Conservation (phyloP, 2,888 invertebrate genomes). For the Ichneumoninae sp. region DNA sequence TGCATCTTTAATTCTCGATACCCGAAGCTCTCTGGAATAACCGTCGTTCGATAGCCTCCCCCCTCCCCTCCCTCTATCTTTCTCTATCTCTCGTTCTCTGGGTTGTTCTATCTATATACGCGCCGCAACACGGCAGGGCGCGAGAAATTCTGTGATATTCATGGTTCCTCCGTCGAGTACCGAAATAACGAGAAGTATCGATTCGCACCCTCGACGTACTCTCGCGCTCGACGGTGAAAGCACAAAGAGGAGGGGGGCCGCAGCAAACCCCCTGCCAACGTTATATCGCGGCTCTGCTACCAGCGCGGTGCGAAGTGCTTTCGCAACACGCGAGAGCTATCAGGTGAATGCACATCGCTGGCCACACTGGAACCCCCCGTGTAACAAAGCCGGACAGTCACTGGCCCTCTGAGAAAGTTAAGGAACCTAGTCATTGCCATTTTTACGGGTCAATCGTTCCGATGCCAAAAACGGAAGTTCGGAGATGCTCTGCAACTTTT, state of each 20-base stretch:
- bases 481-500: background rate
- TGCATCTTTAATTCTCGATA: slow-evolving; percentile 67
- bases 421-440: background rate
- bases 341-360: slow-evolving; percentile 63
- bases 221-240: slow-evolving; percentile 54
- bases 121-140: slow-evolving; percentile 42
- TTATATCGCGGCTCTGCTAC: slow-evolving; percentile 45
- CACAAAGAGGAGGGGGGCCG: slow-evolving; percentile 73
- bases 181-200: slow-evolving; percentile 67
- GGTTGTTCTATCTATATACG: slow-evolving; percentile 5
- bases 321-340: slow-evolving; percentile 63
- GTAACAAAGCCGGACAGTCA: slow-evolving; percentile 30
- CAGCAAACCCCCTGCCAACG: slow-evolving; percentile 69
- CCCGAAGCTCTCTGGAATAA: slow-evolving; percentile 56
- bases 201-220: slow-evolving; percentile 50
- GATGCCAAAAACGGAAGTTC: background rate
- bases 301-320: slow-evolving; percentile 59
- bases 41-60: slow-evolving; percentile 53
- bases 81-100: background rate
- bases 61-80: slow-evolving; percentile 1
- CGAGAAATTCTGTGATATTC: slow-evolving; percentile 63
- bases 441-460: background rate
- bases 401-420: slow-evolving; percentile 25
- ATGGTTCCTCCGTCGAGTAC: slow-evolving; percentile 59
- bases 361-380: slow-evolving; percentile 40